Base-by-base conservation (phyloP, 2,113 vertebrate genomes). In the Platichthys stellatus region DNA sequence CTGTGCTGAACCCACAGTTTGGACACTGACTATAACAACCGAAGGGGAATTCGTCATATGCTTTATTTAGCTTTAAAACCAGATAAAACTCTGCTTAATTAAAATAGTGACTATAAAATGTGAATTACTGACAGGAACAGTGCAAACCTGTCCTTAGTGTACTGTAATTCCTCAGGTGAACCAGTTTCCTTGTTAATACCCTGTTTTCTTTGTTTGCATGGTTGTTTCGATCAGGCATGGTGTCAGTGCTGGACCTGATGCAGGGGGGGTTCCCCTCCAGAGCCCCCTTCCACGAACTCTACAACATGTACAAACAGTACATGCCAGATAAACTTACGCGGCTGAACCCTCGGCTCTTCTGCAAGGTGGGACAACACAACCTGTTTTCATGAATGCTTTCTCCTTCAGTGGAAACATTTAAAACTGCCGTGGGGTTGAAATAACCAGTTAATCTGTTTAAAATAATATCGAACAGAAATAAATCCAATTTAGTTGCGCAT, bases 281-380 rank as follows among this genome's bases (percentile, higher is more conserved):
- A 85, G 98, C 98, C 59, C 96, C 98, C 1, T 99, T 99, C 93
- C 98, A 99, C 45, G 98, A 99, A 69, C 95, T 99, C 2, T 99
- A 99, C 91, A 98, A 97, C 86, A 99, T 99, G 98, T 99, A 99
- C 86, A 97, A 99, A 89, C 94, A 97, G 70, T 99, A 97, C 40
- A 95, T 99, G 94, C 98, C 98, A 17, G 95, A 93, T 35, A 99
- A 98, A 81, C 92, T 99, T 38, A 95, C 96, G 66, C 95, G 98
- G 12, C 91, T 99, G 80, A 98, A 98, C 87, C 98, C 98, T 57
- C 95, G 98, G 65, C 96, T 99, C 7, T 99, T 99, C 89, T 99
- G 98, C 95, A 99, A 99, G 95, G 98, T 99, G 45, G 18, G 72
- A 56, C 68, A 15, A 47, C 11, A 51, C 3, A 23, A 38, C 53